phyloP scores from a whole-genome alignment of 2,797 vertebrate species.

The Delichon dasypus region DNA sequence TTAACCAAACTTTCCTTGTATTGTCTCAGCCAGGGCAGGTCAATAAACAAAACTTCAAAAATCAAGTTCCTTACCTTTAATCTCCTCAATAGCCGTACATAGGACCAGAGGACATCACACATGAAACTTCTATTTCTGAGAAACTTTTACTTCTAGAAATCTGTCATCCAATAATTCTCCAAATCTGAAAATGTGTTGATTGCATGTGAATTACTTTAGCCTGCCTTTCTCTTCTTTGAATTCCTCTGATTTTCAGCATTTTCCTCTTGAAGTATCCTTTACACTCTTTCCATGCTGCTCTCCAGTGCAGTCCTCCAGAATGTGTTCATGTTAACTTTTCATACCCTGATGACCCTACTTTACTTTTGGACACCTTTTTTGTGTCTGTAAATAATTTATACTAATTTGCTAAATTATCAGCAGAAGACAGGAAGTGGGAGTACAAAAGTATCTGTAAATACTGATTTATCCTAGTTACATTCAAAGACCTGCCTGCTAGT shows the following conservation, averaged over 20 bases:
- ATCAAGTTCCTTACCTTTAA: neutral
- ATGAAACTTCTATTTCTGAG: neutral
- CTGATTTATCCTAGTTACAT: neutral
- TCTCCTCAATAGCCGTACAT: neutral
- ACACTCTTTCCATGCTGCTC: neutral
- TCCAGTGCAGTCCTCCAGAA: neutral
- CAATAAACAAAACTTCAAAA: neutral
- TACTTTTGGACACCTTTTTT: neutral
- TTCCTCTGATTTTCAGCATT: neutral
- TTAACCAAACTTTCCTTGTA: neutral
- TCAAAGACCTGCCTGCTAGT: neutral
- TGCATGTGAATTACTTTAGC: neutral
- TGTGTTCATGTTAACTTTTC: neutral
- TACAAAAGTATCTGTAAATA: neutral
- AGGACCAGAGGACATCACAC: neutral
- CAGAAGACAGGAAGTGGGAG: neutral
- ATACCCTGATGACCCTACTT: neutral
- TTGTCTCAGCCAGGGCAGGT: neutral
- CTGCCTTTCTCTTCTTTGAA: neutral
- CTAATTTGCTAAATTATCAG: neutral
- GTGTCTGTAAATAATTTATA: neutral
- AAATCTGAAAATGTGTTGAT: neutral
- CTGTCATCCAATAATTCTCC: neutral
- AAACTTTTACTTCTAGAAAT: neutral
- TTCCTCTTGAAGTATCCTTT: neutral